A percentile compares a stretch with the other conserved stretches of the same genome.
Conservation (phyloP, 2,113 vertebrate species). For the Anthoscopus minutus region DNA sequence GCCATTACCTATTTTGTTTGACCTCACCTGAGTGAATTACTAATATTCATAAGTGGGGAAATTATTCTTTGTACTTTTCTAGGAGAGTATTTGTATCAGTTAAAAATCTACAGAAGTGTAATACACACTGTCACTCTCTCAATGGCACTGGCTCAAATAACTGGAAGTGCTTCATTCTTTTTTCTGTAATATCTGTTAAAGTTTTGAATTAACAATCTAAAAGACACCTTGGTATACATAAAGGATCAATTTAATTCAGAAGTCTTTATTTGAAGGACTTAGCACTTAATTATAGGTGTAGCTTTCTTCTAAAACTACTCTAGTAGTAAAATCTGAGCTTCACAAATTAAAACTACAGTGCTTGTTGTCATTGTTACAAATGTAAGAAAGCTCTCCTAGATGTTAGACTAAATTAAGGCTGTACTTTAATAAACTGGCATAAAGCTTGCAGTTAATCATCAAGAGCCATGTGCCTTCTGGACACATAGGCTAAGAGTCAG, state of each 20-base stretch:
- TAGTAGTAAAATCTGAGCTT: slow-evolving; percentile 36
- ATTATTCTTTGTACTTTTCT: not conserved
- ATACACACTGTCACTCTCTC: not conserved
- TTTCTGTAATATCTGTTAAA: not conserved
- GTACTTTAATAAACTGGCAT: slow-evolving; percentile 27
- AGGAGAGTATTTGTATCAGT: not conserved
- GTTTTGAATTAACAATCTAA: not conserved
- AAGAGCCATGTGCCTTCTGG: not conserved
- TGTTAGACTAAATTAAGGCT: slow-evolving; percentile 25
- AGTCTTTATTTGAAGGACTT: slow-evolving; percentile 21
- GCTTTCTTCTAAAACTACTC: slow-evolving; percentile 17
- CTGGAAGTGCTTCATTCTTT: not conserved
- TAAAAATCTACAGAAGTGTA: not conserved
- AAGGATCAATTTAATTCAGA: not conserved
- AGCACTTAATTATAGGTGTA: slow-evolving; percentile 31
- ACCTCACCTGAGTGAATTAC: not conserved
- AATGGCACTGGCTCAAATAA: not conserved
- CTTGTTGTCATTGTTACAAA: slow-evolving; percentile 6
- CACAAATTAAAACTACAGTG: not conserved
- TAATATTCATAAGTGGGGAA: not conserved
- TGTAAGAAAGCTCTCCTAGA: not conserved
- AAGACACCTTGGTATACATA: not conserved
- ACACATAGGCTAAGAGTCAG: not conserved
- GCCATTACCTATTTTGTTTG: not conserved
- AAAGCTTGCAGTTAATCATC: slow-evolving; percentile 32